Conservation (phyloP, 2,888 invertebrate species). For the Cosmopolites sordidus region DNA sequence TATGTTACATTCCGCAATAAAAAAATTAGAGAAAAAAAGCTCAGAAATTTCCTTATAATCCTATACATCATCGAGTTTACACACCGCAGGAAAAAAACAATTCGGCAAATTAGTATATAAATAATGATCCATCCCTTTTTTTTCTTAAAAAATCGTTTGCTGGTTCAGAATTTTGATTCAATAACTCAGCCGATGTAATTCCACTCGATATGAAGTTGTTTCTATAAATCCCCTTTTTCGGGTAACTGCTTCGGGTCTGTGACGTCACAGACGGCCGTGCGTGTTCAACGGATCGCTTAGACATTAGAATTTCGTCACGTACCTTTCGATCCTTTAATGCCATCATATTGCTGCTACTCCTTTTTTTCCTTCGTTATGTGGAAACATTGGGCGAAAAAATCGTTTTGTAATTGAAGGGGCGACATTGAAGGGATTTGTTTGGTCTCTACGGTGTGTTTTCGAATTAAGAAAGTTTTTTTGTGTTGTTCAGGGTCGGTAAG, state of each 20-base stretch:
- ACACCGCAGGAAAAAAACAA: no score
- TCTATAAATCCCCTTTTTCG: constrained; percentile 5
- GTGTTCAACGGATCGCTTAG: constrained; percentile 8
- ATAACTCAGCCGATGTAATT: constrained; percentile 6
- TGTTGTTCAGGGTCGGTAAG: no score
- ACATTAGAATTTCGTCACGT: constrained; percentile 22
- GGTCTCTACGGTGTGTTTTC: no score
- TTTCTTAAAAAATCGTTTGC: no score
- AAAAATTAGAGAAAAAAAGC: no score
- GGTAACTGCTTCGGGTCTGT: not conserved
- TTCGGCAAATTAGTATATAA: no score
- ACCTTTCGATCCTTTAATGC: constrained; percentile 20
- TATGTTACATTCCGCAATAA: no score
- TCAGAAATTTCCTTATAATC: no score
- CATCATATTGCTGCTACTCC: constrained; percentile 9
- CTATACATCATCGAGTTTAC: no score
- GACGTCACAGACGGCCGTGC: constrained; percentile 15
- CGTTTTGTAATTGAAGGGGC: not conserved
- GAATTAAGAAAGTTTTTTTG: no score
- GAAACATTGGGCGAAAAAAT: not conserved
- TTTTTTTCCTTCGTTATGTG: not conserved
- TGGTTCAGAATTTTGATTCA: constrained; percentile 1
- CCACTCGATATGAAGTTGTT: constrained; percentile 9
- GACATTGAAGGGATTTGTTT: no score
- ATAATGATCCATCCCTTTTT: no score